Evolutionary conservation across 1,140 invertebrate genomes (phyloP), one percentile per base, ranked within the genome.

Genomic region (Bombus pascuorum): DNA sequence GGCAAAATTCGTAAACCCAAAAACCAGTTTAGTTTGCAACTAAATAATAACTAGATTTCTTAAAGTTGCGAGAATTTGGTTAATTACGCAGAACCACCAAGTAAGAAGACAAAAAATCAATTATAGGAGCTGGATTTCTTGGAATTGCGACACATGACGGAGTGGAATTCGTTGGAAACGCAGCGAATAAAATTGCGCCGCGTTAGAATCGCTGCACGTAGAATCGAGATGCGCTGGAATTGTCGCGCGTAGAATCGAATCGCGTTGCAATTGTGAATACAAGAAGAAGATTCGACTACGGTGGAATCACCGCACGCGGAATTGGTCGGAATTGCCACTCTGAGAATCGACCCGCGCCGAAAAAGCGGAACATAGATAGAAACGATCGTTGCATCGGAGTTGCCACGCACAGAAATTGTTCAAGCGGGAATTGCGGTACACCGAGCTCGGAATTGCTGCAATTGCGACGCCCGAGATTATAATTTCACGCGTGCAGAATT

Each of bases 391-490:
- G 47, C 18, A 0, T 22, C 47, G 47, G 0, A 53, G 18, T 53
- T 53, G 18, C 47, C 47, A 8, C 18, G 18, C 47, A 0, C 18
- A 0, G 47, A 8, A 22, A 53, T 22, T 8, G 47, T 8, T 53
- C 47, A 1, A 6, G 6, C 0, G 15, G 15, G 5, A 47, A 47
- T 47, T 5, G 44, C 44, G 44, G 0, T 0, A 0, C 0, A 0
- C 13, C 13, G 44, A 15, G 13, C 0, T 15, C 0, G 44, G 3
- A 44, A 44, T 18, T 0, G 47, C 5, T 0, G 44, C 15, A 47
- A 47, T 47, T 47, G 44, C 15, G 0, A 0, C 15, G 0, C 15
- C 44, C 13, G 15, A 1, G 6, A 1, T 47, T 5, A 13, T 4
- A 47, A 18, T 18, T 6, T 0, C 0, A 0, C 47, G 1, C 1